phyloP scores from a whole-genome alignment of 2,797 vertebrate genomes.

The Takifugu ocellatus region DNA sequence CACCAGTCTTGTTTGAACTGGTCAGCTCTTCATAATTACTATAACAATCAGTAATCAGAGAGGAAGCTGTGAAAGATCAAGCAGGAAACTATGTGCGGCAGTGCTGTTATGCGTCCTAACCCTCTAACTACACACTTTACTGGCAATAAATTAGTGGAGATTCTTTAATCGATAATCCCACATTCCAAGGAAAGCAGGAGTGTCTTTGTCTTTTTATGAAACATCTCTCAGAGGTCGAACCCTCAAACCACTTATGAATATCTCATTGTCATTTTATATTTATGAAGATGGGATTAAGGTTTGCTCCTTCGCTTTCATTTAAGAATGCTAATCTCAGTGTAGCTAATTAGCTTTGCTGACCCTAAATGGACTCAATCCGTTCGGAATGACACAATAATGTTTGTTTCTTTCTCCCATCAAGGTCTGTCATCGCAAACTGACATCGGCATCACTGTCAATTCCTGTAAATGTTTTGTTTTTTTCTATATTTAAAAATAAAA shows the following conservation, averaged over 20 bases:
- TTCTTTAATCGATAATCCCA: slow-evolving; percentile 7
- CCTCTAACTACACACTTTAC: slow-evolving; percentile 20
- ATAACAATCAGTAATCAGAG: slow-evolving; percentile 8
- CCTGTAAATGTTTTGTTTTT: slow-evolving; percentile 15
- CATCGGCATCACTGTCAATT: slow-evolving; percentile 20
- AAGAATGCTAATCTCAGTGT: background rate
- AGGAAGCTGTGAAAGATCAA: slow-evolving; percentile 44
- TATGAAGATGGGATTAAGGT: background rate
- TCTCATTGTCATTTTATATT: background rate
- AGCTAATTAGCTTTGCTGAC: slow-evolving; percentile 20
- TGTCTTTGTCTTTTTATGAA: background rate
- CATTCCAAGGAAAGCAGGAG: background rate
- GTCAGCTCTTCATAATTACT: slow-evolving; percentile 41
- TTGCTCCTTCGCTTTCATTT: background rate
- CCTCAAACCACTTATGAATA: background rate
- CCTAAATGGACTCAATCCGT: slow-evolving; percentile 14
- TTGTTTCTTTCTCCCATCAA: background rate
- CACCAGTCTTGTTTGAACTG: slow-evolving; percentile 2
- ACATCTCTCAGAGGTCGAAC: slow-evolving; percentile 2
- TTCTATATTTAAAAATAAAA: slow-evolving; percentile 5
- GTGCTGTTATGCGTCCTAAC: slow-evolving; percentile 19
- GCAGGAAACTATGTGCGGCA: slow-evolving; percentile 33
- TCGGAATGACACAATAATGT: slow-evolving; percentile 30
- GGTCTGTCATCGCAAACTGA: no score
- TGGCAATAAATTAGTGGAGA: slow-evolving; percentile 35